Evolutionary conservation across 1,140 invertebrate genomes (phyloP), one percentile per base, ranked within the genome.

Genomic region (Parapsyche elsis): DNA sequence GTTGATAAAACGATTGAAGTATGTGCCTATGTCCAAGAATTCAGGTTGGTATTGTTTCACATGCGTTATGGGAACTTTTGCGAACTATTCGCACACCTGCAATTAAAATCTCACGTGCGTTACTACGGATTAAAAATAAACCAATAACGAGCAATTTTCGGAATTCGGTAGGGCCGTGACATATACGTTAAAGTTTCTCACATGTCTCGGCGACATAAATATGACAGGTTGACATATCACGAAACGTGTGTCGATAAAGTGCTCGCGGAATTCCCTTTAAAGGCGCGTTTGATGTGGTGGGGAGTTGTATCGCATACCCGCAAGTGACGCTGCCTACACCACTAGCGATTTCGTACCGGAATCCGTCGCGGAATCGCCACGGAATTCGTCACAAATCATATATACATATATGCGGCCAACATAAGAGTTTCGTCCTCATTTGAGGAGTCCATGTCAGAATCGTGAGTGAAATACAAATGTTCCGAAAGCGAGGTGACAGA

Each of bases 31-130:
- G 67, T n/a, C 53, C 14, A 7, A 38, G 1, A 59, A 59, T 59
- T 59, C 53, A 71, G 16, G 67, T 71, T 71, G 67, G 26, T 71
- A 71, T 38, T 24, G 38, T 38, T 71, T 71, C 67, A n/a, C 67
- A 71, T 71, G 67, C 24, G 38, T 71, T 71, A 71, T 71, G 67
- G 38, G 67, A 71, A 71, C 67, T 19, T 61, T 61, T 9, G 57
- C 9, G 57, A 61, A 61, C 19, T 7, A 61, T 19, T 61, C 57
- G 57, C 21, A 61, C 16, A 19, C 9, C n/a, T 21, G 16, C n/a
- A 19, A 61, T 19, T 9, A 21, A 19, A n/a, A 61, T 61, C 30
- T 38, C 30, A 38, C 30, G 30, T 38, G 57, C n/a, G 16, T 0
- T 9, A 61, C 2, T 53, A n/a, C 16, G 49, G 12, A 16, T 53